Base-by-base conservation (phyloP, 2,888 invertebrate genomes). In the Eubasilissa splendida region DNA sequence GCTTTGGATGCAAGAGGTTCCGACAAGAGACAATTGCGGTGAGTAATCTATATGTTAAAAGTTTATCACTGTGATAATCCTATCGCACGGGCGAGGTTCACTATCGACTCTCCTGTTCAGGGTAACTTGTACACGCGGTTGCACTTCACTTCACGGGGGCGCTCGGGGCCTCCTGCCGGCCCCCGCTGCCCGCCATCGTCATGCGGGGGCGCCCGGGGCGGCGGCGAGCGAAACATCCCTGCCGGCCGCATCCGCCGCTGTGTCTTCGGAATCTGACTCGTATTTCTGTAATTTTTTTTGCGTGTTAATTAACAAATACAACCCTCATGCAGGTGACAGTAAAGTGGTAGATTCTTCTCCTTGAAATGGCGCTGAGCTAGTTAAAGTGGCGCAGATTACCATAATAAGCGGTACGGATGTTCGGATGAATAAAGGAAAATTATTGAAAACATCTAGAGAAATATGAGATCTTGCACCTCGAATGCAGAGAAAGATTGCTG, bases 251-350 rank as follows among this genome's bases (percentile, higher is more conserved):
- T 70, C 80, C 10, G 33, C 42, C 3, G 80, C 60, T 2, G 80
- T 70, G 53, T 80, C 80, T 31, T 80, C 80, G 2, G 80, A 80
- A 56, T 80, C 80, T 2, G 76, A 76, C 53, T 80, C 80, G 60
- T 80, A 59, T 80, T 80, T 80, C 80, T 80, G 66, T 3, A 59
- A 77, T 33, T 33, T 9, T 9, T 56, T 11, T 56, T 56, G 12
- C 9, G 12, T 11, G 12, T 56, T 56, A 12, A 56, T 9, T 11
- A 56, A 56, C 12, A 56, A 9, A 56, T 56, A 56, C 9, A 56
- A 12, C 56, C 56, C 56, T 12, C 12, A 12, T 56, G 9, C 12
- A 11, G 56, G 9, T 54, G 54, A 54, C 54, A 11, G 7, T 11
- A 56, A 56, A 9, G 9, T 9, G 12, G 56, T 12, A 56, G 12